Evolutionary conservation across 2,113 vertebrate species (phyloP).

Genomic region (Prunella fulvescens): DNA sequence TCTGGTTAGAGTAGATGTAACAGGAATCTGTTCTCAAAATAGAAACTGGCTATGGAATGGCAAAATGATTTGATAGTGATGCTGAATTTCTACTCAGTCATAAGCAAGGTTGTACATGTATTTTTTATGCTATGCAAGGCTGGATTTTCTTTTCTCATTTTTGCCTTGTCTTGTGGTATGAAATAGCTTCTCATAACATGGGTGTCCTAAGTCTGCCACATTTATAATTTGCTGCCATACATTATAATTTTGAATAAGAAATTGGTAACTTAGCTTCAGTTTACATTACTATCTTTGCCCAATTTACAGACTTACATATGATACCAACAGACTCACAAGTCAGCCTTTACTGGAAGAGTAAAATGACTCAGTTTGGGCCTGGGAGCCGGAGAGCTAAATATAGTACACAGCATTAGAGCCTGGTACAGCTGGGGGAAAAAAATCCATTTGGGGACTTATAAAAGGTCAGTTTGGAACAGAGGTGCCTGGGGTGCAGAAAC

Average conservation of each 20-base stretch:
- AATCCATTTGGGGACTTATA: not conserved
- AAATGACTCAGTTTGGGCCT: constrained; percentile 9
- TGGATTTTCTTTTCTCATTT: not conserved
- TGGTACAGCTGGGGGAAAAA: not conserved
- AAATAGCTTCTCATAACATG: not conserved
- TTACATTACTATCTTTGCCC: not conserved
- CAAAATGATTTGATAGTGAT: not conserved
- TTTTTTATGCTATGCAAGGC: not conserved
- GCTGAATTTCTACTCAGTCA: not conserved
- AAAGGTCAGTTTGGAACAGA: not conserved
- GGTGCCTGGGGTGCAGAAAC: not conserved
- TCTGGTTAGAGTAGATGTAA: not conserved
- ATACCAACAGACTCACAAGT: not conserved
- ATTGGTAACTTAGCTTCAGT: not conserved
- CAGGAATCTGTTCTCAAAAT: not conserved
- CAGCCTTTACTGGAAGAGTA: not conserved
- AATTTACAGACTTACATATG: not conserved
- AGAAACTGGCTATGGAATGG: not conserved
- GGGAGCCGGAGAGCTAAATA: not conserved
- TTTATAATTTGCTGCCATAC: not conserved
- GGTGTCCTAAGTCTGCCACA: not conserved
- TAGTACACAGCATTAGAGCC: not conserved
- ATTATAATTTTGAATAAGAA: not conserved
- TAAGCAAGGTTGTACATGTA: not conserved
- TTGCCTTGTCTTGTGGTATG: not conserved